Conservation (phyloP, 1,140 invertebrate species). For the Belonocnema kinseyi region DNA sequence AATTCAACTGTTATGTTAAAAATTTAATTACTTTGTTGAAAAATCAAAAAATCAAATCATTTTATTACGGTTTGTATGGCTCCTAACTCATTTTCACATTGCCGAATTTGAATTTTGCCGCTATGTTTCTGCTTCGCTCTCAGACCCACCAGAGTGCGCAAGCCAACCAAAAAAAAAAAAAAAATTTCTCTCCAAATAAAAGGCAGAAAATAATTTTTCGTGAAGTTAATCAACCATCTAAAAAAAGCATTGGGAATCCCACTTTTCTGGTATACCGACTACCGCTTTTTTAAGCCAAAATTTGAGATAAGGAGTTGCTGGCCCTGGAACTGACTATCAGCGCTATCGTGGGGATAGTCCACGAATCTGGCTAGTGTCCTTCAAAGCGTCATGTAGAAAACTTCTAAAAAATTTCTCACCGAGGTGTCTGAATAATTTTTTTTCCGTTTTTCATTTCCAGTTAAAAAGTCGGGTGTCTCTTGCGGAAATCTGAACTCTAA, state of each 20-base stretch:
- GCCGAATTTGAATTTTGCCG: too few species aligned
- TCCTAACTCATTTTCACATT: too few species aligned
- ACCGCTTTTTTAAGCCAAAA: neutral
- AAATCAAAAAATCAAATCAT: too few species aligned
- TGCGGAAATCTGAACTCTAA: neutral
- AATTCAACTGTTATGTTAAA: too few species aligned
- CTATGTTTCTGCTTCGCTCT: too few species aligned
- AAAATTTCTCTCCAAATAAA: too few species aligned
- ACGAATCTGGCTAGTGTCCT: neutral
- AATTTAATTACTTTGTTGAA: too few species aligned
- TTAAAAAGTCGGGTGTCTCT: neutral
- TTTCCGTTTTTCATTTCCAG: neutral
- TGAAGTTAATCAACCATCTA: too few species aligned
- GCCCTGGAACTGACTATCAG: neutral
- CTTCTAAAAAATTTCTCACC: neutral
- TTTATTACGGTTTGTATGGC: too few species aligned
- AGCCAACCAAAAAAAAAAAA: too few species aligned
- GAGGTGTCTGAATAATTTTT: neutral
- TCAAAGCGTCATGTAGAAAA: neutral
- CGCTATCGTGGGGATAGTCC: neutral
- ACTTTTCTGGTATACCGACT: neutral
- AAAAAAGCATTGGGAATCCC: neutral
- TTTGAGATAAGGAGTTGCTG: conserved; percentile 3
- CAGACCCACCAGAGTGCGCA: too few species aligned
- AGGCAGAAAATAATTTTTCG: too few species aligned